These are phyloP conservation scores for Nesoenas mayeri DNA, from an alignment of 2,113 vertebrate species.

Conservation along the genomic window DNA sequence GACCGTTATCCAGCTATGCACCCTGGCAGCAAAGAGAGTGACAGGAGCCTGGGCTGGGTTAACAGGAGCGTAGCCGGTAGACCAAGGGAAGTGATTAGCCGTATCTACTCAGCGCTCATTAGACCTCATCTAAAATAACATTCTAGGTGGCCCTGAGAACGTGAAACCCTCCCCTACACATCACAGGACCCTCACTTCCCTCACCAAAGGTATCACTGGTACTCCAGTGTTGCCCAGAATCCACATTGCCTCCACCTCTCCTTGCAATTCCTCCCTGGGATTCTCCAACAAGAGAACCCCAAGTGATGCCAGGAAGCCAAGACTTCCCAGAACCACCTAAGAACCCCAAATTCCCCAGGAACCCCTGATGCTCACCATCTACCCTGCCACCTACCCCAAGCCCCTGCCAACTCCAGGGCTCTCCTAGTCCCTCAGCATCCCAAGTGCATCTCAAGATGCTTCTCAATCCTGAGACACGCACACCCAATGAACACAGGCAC, in stretches of 20 bases:
- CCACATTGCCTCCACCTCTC: neutral
- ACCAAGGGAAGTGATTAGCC: neutral
- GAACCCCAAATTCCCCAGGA: too few species aligned
- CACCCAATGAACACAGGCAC: neutral
- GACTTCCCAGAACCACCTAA: neutral
- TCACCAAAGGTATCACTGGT: neutral
- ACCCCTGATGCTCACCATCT: rapidly evolving
- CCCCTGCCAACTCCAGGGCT: neutral
- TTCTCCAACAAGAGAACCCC: neutral
- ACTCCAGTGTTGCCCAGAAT: neutral
- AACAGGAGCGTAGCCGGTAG: neutral
- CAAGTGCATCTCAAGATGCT: neutral
- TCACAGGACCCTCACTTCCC: neutral
- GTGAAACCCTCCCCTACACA: neutral
- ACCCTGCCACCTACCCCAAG: neutral
- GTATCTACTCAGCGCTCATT: neutral
- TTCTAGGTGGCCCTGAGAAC: neutral
- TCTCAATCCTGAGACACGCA: neutral
- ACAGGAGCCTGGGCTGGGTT: neutral
- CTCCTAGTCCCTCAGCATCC: neutral
- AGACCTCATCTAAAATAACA: neutral
- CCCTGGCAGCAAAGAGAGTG: neutral
- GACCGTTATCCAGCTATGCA: neutral
- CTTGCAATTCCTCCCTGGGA: neutral
- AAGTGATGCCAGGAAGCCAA: neutral